These are phyloP conservation scores for Choreutis nemorana DNA, from an alignment of 2,888 invertebrate species.

Conservation along the genomic window DNA sequence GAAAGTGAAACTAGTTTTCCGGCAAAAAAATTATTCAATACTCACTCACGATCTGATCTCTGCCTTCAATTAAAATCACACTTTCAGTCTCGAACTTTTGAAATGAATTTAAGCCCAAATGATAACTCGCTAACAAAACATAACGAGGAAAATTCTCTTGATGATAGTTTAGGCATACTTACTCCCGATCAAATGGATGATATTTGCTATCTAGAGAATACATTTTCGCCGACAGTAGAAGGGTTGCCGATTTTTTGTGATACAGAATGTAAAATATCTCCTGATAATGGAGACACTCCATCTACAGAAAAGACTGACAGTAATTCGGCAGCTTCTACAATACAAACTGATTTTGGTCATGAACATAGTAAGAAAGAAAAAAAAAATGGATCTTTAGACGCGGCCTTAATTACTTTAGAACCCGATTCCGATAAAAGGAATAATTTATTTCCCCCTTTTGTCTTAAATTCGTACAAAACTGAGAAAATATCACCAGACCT, in stretches of 20 bases:
- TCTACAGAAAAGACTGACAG: constrained; percentile 66
- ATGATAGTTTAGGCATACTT: constrained; percentile 86
- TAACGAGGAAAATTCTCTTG: constrained; percentile 82
- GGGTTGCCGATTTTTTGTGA: constrained; percentile 63
- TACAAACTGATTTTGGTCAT: constrained; percentile 56
- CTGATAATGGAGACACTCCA: constrained; percentile 61
- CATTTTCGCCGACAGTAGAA: constrained; percentile 72
- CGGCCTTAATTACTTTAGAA: too few species aligned
- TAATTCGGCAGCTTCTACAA: constrained; percentile 57
- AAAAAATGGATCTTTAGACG: too few species aligned
- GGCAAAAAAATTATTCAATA: constrained; percentile 37
- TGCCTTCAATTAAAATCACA: constrained; percentile 53
- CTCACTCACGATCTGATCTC: constrained; percentile 54
- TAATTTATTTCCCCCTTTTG: too few species aligned
- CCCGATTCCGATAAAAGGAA: too few species aligned
- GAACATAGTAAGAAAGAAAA: constrained; percentile 22
- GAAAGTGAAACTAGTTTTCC: constrained; percentile 41
- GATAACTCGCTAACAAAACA: constrained; percentile 52
- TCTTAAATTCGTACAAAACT: too few species aligned
- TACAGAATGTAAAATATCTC: constrained; percentile 47
- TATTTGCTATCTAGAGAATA: constrained; percentile 68
- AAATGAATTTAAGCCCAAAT: constrained; percentile 50
- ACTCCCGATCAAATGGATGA: constrained; percentile 90
- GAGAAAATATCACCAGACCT: too few species aligned
- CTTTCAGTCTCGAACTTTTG: constrained; percentile 33